Evolutionary conservation across 2,113 vertebrate genomes (phyloP), one percentile per base, ranked within the genome.

Genomic region (Sceloporus tristichus): DNA sequence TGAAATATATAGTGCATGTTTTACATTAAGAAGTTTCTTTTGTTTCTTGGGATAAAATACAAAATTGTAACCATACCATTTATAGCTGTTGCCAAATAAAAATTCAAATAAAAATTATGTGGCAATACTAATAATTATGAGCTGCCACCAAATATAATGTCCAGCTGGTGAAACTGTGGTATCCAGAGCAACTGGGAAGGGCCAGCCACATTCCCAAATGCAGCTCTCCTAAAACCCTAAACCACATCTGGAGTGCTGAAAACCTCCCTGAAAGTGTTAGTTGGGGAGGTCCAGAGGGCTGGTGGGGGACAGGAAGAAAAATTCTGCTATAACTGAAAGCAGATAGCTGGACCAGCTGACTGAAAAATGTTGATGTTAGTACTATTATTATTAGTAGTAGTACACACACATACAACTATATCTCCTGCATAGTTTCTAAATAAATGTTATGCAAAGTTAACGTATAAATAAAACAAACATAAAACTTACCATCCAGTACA

Each of bases 401-500:
- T 2, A 27, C 2, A 25, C 21, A 70, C 9, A 25, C 25, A 71
- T 29, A 10, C 25, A 29, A 27, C 25, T 29, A 29, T 18, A 21
- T n/a, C 27, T n/a, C 16, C 42, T 54, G 53, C 10, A 14, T 10
- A 18, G 16, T 73, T 84, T 71, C 11, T 81, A 18, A 27, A 68
- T 25, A 38, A 83, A 77, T 84, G 68, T 23, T 75, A 79, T 19
- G 65, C 38, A 38, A 38, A 83, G 59, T 84, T 48, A 75, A 62
- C 53, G 65, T 88, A 86, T 40, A 48, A 29, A 82, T 7, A 82
- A 0, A 71, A 48, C 11, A 91, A 1, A 56, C 42, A 85, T 62
- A 87, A 2, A 42, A 95, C 96, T 96, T 95, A 99, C 99, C 99
- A 99, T 99, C 98, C 98, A 99, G 92, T 97, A 98, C 59, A 99